Evolutionary conservation across 2,797 vertebrate genomes (phyloP).

Genomic region (Melanotaenia trifasciata): DNA sequence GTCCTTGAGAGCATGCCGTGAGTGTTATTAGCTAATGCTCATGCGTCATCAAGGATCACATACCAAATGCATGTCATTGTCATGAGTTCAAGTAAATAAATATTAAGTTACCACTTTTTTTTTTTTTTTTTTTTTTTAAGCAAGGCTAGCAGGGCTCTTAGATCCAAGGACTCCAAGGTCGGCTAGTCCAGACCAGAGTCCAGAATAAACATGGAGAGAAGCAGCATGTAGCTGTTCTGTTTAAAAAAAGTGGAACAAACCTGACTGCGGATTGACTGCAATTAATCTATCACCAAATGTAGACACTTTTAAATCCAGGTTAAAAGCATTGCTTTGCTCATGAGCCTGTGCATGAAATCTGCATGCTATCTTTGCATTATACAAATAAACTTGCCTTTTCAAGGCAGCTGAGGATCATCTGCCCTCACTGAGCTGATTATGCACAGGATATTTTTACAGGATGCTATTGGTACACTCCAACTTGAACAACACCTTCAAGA

Average conservation of each 20-base stretch:
- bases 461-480: not conserved
- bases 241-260: too few species aligned
- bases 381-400: not conserved
- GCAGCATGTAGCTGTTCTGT: not conserved
- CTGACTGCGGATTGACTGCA: too few species aligned
- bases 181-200: not conserved
- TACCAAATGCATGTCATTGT: slow-evolving; percentile 17
- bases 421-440: not conserved
- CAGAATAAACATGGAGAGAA: too few species aligned
- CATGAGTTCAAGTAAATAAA: slow-evolving; percentile 19
- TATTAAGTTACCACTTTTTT: not conserved
- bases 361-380: too few species aligned
- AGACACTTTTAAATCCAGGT: too few species aligned
- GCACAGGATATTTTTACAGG: not conserved
- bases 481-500: not conserved
- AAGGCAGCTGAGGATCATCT: not conserved
- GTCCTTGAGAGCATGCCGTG: slow-evolving; percentile 24
- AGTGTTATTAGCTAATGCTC: slow-evolving; percentile 39
- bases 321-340: too few species aligned
- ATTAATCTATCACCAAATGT: too few species aligned
- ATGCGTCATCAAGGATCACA: slow-evolving; percentile 36
- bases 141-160: not conserved
- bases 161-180: not conserved
- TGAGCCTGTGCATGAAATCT: too few species aligned
- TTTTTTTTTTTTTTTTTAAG: not conserved